Evolutionary conservation across 2,888 invertebrate genomes (phyloP).

Genomic region (Xylota segnis): DNA sequence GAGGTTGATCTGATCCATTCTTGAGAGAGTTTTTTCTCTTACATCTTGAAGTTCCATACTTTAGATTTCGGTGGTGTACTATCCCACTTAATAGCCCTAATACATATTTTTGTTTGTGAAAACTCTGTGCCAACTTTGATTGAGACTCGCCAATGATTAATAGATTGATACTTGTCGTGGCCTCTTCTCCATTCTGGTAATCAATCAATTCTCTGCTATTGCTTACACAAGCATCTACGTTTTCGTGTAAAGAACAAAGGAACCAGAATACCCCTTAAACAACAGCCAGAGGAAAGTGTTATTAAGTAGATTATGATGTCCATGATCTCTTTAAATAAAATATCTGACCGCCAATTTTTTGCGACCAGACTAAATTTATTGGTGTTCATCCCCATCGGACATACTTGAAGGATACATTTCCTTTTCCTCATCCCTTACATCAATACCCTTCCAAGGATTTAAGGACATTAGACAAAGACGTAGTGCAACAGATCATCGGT

Average conservation of each 20-base stretch:
- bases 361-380: conserved; percentile 21
- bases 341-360: conserved; percentile 15
- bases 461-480: conserved; percentile 7
- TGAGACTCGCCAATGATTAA: no score
- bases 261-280: conserved; percentile 1
- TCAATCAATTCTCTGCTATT: no score
- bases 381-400: conserved; percentile 18
- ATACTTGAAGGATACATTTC: conserved; percentile 20
- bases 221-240: not conserved
- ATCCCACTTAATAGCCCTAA: no score
- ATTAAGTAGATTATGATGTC: conserved; percentile 48
- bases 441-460: conserved; percentile 37
- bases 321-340: conserved; percentile 40
- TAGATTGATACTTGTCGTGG: no score
- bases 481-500: conserved; percentile 50
- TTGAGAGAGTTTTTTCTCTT: no score
- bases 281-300: conserved; percentile 27
- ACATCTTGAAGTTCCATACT: no score
- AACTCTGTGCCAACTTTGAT: no score
- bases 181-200: no score
- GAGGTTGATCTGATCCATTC: no score
- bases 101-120: no score
- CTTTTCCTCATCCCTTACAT: conserved; percentile 38
- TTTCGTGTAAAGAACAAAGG: not conserved
- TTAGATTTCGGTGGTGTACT: no score